phyloP scores from a whole-genome alignment of 2,888 invertebrate genomes.

The Standfussiana lucernea region DNA sequence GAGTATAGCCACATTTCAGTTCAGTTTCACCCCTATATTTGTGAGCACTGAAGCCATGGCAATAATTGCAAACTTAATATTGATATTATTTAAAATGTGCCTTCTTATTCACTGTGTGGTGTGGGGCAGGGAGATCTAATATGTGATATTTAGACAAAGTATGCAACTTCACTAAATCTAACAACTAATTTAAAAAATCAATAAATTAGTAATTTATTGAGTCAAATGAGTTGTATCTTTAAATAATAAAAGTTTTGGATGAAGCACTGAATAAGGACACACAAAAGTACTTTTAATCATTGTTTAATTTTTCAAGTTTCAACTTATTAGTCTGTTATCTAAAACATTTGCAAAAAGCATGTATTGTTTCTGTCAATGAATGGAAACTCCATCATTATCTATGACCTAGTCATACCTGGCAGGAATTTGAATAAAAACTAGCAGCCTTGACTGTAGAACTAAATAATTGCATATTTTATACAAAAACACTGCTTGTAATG shows the following conservation, averaged over 20 bases:
- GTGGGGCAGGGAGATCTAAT: neutral
- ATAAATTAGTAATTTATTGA: neutral
- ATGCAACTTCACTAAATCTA: neutral
- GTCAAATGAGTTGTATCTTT: neutral
- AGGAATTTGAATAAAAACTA: constrained; percentile 37
- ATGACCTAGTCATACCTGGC: constrained; percentile 45
- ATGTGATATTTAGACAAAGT: neutral
- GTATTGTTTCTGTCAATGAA: constrained; percentile 36
- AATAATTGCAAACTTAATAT: neutral
- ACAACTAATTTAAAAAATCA: too few species aligned
- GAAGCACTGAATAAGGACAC: neutral
- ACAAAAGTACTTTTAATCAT: neutral
- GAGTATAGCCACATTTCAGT: neutral
- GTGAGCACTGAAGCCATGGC: neutral
- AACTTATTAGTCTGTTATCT: constrained; percentile 26
- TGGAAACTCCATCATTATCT: constrained; percentile 38
- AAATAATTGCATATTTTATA: constrained; percentile 50
- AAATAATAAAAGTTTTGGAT: neutral
- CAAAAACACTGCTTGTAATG: neutral
- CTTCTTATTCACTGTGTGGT: neutral
- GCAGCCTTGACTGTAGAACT: constrained; percentile 52
- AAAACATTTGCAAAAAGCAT: constrained; percentile 27
- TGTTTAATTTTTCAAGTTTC: neutral
- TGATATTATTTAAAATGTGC: neutral
- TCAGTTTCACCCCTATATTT: neutral